These are phyloP conservation scores for Oophaga pumilio DNA, from an alignment of 2,113 vertebrate genomes.

Conservation along the genomic window DNA sequence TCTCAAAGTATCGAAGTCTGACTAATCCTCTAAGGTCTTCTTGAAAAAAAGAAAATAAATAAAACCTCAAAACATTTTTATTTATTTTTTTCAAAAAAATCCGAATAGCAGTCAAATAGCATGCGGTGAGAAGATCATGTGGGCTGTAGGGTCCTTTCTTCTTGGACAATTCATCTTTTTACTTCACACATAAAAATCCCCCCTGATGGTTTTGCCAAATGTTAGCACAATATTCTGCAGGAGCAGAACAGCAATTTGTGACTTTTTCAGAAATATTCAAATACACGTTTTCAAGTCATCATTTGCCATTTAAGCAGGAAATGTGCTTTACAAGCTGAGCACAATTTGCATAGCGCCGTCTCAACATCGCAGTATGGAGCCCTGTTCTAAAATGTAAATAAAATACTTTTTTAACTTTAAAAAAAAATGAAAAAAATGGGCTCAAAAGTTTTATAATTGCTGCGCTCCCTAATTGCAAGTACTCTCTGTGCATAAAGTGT, in stretches of 20 bases:
- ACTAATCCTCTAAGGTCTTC: neutral
- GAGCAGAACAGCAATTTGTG: slow-evolving; percentile 27
- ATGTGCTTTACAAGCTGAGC: slow-evolving; percentile 6
- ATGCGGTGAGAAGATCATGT: slow-evolving; percentile 31
- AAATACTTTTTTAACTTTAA: neutral
- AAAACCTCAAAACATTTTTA: neutral
- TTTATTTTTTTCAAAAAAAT: neutral
- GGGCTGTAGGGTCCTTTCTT: slow-evolving; percentile 30
- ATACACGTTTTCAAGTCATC: slow-evolving; percentile 32
- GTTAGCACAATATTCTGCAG: slow-evolving; percentile 27
- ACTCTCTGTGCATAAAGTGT: neutral
- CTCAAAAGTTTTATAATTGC: neutral
- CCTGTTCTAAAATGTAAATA: slow-evolving; percentile 32
- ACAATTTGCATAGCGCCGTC: slow-evolving; percentile 7
- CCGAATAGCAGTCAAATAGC: slow-evolving; percentile 36
- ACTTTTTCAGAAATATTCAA: slow-evolving; percentile 42
- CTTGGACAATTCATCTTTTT: slow-evolving; percentile 37
- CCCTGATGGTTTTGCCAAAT: slow-evolving; percentile 48
- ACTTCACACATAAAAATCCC: slow-evolving; percentile 42
- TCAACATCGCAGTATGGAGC: slow-evolving; percentile 6
- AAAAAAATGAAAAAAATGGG: neutral
- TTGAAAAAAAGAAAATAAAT: neutral
- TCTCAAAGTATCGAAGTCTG: neutral
- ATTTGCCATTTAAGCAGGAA: slow-evolving; percentile 16
- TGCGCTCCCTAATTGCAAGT: neutral